Conservation (phyloP, 2,797 vertebrate genomes). For the Cheirogaleus major region DNA sequence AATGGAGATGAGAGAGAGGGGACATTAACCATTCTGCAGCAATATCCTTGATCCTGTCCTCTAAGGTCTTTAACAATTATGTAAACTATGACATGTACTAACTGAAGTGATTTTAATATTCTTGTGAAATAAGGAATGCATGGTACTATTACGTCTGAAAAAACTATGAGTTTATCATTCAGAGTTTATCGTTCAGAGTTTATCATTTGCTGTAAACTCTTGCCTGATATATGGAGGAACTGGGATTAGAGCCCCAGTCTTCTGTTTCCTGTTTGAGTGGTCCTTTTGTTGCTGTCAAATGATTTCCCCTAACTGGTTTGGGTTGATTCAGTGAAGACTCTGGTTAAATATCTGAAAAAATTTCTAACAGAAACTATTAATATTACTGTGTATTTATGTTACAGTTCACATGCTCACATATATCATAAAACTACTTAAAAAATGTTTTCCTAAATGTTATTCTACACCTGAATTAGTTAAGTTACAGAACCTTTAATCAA, state of each 20-base stretch:
- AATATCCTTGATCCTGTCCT: background rate
- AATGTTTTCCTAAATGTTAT: conserved; percentile 49
- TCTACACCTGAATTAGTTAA: conserved; percentile 50
- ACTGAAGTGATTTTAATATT: background rate
- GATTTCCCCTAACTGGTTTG: background rate
- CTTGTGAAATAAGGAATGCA: background rate
- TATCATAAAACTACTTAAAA: background rate
- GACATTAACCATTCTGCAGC: too few relatives aligned
- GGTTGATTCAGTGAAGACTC: background rate
- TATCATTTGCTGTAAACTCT: background rate
- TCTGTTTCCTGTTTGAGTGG: background rate
- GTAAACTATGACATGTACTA: background rate
- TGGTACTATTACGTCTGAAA: background rate
- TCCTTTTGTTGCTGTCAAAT: background rate
- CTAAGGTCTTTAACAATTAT: background rate
- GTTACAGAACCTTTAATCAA: conserved; percentile 64
- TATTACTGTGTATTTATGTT: background rate
- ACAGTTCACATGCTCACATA: background rate
- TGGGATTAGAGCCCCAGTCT: background rate
- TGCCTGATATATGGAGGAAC: background rate
- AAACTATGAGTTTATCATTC: background rate
- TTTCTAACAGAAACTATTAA: conserved; percentile 16
- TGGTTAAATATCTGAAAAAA: background rate
- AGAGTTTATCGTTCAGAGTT: background rate
- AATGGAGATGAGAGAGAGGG: background rate